These are phyloP conservation scores for Erynnis tages DNA, from an alignment of 2,888 invertebrate genomes.

Conservation along the genomic window DNA sequence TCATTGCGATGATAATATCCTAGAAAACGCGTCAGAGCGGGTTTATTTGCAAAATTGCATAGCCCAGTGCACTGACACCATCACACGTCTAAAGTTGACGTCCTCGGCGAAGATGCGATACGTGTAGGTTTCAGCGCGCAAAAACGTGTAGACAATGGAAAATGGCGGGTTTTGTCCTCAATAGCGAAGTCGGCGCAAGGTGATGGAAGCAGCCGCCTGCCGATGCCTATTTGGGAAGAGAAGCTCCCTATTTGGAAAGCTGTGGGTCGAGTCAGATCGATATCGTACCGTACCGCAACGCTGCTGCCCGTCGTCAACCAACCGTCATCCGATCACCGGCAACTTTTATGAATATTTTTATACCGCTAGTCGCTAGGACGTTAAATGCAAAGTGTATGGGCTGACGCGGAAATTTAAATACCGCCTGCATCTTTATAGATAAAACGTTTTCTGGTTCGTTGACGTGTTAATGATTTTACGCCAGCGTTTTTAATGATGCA, in stretches of 20 bases:
- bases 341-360: slow-evolving; percentile 51
- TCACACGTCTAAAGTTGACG: slow-evolving; percentile 35
- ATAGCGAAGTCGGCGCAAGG: slow-evolving; percentile 45
- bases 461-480: slow-evolving; percentile 11
- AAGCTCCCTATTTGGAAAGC: slow-evolving; percentile 76
- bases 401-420: slow-evolving; percentile 18
- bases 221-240: slow-evolving; percentile 74
- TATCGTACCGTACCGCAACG: slow-evolving; percentile 58
- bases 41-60: slow-evolving; percentile 33
- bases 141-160: slow-evolving; percentile 72
- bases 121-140: slow-evolving; percentile 48
- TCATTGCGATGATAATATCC: slow-evolving; percentile 30
- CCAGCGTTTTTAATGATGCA: slow-evolving; percentile 6
- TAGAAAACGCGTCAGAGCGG: slow-evolving; percentile 35
- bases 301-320: slow-evolving; percentile 51
- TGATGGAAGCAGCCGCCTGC: slow-evolving; percentile 44
- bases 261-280: slow-evolving; percentile 72
- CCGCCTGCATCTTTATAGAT: slow-evolving; percentile 16
- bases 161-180: slow-evolving; percentile 61
- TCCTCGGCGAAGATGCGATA: slow-evolving; percentile 54
- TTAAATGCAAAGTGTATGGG: slow-evolving; percentile 14
- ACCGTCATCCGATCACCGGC: slow-evolving; percentile 49
- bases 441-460: slow-evolving; percentile 5
- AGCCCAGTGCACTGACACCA: slow-evolving; percentile 39
- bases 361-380: slow-evolving; percentile 28